These are phyloP conservation scores for Nasonia oneida DNA, from an alignment of 2,888 invertebrate species.

Conservation along the genomic window DNA sequence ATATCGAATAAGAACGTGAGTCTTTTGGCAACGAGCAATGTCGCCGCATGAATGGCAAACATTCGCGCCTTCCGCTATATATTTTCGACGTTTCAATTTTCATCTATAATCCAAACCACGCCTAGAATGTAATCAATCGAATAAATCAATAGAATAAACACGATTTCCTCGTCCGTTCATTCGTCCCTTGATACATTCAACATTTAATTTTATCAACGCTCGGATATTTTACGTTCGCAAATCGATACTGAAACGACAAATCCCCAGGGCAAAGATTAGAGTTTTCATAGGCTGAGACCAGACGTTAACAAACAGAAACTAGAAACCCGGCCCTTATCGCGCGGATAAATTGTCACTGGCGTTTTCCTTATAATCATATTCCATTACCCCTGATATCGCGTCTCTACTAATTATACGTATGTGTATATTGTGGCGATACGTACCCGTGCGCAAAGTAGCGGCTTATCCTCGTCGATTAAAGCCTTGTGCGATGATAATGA, in stretches of 20 bases:
- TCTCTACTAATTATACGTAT: background rate
- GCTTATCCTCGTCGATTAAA: slow-evolving; percentile 19
- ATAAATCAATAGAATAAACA: background rate
- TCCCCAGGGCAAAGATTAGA: too few species aligned
- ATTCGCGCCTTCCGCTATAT: slow-evolving; percentile 4
- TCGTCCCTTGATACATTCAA: too few species aligned
- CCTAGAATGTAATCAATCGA: background rate
- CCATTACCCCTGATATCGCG: background rate
- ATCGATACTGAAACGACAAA: too few species aligned
- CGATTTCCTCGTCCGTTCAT: too few species aligned
- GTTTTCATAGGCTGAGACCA: too few species aligned
- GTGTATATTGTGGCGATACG: background rate
- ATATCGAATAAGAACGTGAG: background rate
- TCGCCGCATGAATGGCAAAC: background rate
- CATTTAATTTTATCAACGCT: too few species aligned
- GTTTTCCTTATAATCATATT: background rate
- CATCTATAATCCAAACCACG: background rate
- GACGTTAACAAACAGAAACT: background rate
- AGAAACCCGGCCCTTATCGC: background rate
- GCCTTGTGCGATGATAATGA: slow-evolving; percentile 6
- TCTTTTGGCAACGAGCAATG: background rate
- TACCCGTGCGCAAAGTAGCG: background rate
- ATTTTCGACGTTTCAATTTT: background rate
- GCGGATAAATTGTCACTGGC: background rate
- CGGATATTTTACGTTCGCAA: too few species aligned